A percentile compares a stretch with the other conserved stretches of the same genome.
Evolutionary conservation across 1,140 invertebrate genomes (phyloP).

Genomic region (Temnothorax longispinosus): DNA sequence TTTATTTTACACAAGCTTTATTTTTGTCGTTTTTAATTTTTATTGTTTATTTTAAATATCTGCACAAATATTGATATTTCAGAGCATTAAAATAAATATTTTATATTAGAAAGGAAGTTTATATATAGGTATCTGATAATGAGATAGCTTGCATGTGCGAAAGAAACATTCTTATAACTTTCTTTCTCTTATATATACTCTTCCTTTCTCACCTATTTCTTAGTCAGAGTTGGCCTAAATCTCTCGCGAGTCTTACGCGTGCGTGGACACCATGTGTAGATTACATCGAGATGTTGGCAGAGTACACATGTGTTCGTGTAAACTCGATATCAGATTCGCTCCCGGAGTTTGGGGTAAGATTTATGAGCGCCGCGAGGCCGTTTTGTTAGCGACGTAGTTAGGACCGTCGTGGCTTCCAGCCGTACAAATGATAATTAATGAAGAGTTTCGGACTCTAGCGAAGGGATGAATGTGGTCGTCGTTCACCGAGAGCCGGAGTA

Average conservation of each 20-base stretch:
- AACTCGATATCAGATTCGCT: slow-evolving; percentile 73
- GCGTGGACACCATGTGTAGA: slow-evolving; percentile 6
- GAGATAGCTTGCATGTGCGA: neutral
- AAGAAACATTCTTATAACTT: neutral
- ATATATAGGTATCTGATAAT: neutral
- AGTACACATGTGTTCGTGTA: slow-evolving; percentile 40
- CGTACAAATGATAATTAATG: slow-evolving; percentile 69
- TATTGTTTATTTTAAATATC: neutral
- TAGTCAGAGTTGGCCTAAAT: neutral
- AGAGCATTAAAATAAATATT: neutral
- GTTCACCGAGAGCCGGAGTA: neutral
- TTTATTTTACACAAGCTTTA: neutral
- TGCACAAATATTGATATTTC: neutral
- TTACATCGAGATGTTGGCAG: slow-evolving; percentile 32
- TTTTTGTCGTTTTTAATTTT: neutral
- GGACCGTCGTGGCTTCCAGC: slow-evolving; percentile 66
- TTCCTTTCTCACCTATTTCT: neutral
- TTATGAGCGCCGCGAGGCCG: slow-evolving; percentile 74
- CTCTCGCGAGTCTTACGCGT: slow-evolving; percentile 1
- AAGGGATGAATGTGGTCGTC: slow-evolving; percentile 47
- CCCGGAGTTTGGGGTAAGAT: slow-evolving; percentile 72
- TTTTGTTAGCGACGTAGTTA: slow-evolving; percentile 68
- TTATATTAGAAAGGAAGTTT: neutral
- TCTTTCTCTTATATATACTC: neutral
- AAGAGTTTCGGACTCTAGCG: slow-evolving; percentile 44